Evolutionary conservation across 2,888 invertebrate genomes (phyloP).

Genomic region (Amphipoea oculea): DNA sequence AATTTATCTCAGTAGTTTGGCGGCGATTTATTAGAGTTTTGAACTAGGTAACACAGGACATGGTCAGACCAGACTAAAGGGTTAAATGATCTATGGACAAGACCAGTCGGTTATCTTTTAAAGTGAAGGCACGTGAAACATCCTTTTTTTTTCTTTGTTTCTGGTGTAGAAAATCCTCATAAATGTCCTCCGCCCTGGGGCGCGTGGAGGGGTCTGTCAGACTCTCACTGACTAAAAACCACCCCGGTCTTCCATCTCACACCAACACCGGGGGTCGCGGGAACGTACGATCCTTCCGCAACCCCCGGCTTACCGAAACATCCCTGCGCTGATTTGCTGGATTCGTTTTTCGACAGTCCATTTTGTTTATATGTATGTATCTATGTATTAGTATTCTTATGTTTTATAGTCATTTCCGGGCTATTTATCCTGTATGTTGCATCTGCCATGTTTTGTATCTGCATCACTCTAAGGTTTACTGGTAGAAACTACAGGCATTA

Average conservation of each 20-base stretch:
- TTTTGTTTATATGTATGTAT: no score
- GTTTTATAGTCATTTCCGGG: neutral
- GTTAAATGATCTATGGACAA: no score
- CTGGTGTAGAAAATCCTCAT: no score
- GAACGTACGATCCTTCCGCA: no score
- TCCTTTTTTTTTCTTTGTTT: no score
- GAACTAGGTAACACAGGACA: neutral
- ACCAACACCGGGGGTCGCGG: no score
- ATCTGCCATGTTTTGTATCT: neutral
- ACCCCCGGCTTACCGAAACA: neutral
- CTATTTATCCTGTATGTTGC: neutral
- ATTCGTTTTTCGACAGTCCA: neutral
- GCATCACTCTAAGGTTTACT: neutral
- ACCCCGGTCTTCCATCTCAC: no score
- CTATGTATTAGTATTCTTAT: neutral
- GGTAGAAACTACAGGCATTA: neutral
- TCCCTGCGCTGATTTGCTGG: neutral
- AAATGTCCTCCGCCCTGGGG: no score
- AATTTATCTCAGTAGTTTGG: slow-evolving; percentile 40
- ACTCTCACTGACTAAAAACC: no score
- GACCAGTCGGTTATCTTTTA: neutral
- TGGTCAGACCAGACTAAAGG: no score
- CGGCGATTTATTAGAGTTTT: slow-evolving; percentile 21
- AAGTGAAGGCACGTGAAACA: neutral
- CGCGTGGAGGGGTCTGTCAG: no score